Conservation (phyloP, 2,113 vertebrate genomes). For the Eudyptes chrysolophus region DNA sequence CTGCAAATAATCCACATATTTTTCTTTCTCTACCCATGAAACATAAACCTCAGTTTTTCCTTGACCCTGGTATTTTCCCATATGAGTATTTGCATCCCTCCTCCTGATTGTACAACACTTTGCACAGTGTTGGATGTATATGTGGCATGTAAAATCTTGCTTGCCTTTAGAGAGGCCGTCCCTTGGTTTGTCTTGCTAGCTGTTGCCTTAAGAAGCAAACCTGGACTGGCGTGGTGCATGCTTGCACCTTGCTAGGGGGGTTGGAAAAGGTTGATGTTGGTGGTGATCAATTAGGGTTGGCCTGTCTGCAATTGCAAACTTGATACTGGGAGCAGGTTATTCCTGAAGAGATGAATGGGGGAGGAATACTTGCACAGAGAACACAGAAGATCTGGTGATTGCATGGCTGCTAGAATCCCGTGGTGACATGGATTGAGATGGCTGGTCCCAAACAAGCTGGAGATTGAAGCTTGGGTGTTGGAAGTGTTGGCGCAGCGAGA, state of each 20-base stretch:
- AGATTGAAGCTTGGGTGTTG: not conserved
- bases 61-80: not conserved
- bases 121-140: too few relatives aligned
- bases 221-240: rapidly evolving
- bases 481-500: not conserved
- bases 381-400: too few relatives aligned
- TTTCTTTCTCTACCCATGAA: not conserved
- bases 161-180: not conserved
- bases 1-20: not conserved
- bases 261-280: not conserved
- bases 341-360: not conserved
- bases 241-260: not conserved
- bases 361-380: not conserved
- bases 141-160: not conserved
- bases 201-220: not conserved
- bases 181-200: not conserved
- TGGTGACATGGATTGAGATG: not conserved
- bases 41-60: not conserved
- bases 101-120: not conserved
- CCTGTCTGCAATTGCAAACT: not conserved
- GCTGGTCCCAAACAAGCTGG: not conserved
- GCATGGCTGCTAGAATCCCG: not conserved
- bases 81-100: not conserved
- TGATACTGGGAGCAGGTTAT: not conserved
- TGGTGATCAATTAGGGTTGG: not conserved